Conservation (phyloP, 1,140 invertebrate genomes). For the Orchestia grillus region DNA sequence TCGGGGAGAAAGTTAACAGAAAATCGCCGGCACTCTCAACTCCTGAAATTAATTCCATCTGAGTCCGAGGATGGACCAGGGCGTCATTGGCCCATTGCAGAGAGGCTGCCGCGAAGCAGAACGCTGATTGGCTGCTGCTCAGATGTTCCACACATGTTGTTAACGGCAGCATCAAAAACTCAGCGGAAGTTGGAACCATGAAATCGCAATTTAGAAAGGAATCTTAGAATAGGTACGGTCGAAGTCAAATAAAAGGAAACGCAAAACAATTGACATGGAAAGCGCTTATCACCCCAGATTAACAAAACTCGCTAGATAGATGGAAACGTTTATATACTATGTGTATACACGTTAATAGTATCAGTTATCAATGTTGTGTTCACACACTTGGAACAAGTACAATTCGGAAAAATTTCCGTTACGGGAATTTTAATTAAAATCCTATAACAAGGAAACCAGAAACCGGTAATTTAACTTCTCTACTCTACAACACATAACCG, state of each 20-base stretch:
- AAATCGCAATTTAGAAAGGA: not conserved
- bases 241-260: not conserved
- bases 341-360: no score
- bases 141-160: constrained; percentile 36
- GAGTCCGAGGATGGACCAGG: constrained; percentile 28
- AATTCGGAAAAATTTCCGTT: no score
- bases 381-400: no score
- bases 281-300: not conserved
- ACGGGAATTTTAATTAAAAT: no score
- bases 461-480: no score
- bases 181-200: not conserved
- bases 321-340: no score
- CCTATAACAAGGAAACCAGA: no score
- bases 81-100: constrained; percentile 52
- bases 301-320: not conserved
- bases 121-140: constrained; percentile 36
- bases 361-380: no score
- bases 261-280: not conserved
- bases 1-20: constrained; percentile 32
- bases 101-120: not conserved
- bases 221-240: not conserved
- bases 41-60: constrained; percentile 54
- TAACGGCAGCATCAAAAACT: constrained; percentile 15
- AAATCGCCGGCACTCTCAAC: constrained; percentile 50
- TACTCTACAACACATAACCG: no score